Percentiles rank a stretch among this genome's conserved stretches.
phyloP scores from a whole-genome alignment of 2,113 vertebrate genomes.

The Lontra canadensis region DNA sequence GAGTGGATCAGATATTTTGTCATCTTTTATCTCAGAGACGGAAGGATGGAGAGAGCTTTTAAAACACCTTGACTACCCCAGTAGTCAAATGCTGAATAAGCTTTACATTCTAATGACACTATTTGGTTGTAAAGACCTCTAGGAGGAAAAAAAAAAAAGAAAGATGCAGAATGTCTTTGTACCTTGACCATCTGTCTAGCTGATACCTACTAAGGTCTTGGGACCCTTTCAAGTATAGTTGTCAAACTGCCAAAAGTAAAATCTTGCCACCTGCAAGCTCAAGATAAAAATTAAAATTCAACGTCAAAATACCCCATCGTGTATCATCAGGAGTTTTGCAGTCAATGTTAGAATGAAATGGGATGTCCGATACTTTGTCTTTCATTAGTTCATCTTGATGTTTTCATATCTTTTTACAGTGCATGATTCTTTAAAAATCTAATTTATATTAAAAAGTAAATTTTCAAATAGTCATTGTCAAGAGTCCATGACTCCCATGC shows the following conservation, averaged over 20 bases:
- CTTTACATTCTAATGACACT: constrained; percentile 43
- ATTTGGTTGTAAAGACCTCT: constrained; percentile 55
- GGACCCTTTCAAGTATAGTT: constrained; percentile 65
- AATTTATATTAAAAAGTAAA: not conserved
- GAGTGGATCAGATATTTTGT: constrained; percentile 4
- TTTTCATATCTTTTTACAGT: not conserved
- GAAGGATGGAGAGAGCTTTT: constrained; percentile 27
- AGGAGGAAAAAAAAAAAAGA: not conserved
- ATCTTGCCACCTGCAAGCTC: constrained; percentile 30
- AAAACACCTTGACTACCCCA: not conserved
- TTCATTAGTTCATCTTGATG: not conserved
- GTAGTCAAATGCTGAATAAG: constrained; percentile 40
- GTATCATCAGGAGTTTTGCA: not conserved
- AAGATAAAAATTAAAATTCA: constrained; percentile 66
- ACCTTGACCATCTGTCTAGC: constrained; percentile 70
- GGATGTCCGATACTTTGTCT: not conserved
- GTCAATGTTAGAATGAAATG: not conserved
- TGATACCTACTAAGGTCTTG: constrained; percentile 56
- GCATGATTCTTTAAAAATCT: not conserved
- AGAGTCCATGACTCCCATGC: not conserved
- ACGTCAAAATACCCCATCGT: not conserved
- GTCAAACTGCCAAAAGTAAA: constrained; percentile 63
- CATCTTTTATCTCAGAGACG: not conserved
- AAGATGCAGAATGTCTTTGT: constrained; percentile 34
- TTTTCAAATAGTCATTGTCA: not conserved